Percentiles rank a stretch among this genome's conserved stretches.
Evolutionary conservation across 2,113 vertebrate species (phyloP).

Genomic region (Edolisoma coerulescens): DNA sequence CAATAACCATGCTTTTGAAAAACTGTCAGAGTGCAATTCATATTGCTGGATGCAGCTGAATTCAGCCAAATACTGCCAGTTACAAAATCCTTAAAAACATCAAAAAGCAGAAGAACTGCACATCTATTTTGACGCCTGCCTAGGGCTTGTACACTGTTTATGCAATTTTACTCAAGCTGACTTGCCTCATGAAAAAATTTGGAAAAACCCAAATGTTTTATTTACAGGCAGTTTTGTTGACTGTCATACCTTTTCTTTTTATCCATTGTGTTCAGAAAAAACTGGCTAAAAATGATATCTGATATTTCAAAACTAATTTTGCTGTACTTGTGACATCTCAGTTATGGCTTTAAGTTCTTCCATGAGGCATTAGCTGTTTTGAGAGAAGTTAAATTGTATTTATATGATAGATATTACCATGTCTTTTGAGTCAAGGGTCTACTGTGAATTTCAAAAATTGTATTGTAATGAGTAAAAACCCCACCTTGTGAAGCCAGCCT

Average conservation of each 20-base stretch:
- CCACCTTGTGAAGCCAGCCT: neutral
- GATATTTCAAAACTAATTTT: neutral
- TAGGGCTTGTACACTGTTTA: neutral
- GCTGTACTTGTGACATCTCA: neutral
- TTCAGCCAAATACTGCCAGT: neutral
- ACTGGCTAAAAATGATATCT: neutral
- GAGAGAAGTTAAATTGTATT: neutral
- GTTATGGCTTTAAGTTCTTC: neutral
- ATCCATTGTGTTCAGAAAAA: neutral
- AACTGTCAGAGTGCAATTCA: neutral
- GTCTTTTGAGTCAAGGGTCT: neutral
- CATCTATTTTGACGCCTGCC: neutral
- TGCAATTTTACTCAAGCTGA: neutral
- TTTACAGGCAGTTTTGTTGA: neutral
- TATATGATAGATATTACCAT: neutral
- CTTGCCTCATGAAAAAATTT: neutral
- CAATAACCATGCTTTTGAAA: neutral
- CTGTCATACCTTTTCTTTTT: neutral
- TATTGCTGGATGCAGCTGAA: neutral
- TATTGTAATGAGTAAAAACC: neutral
- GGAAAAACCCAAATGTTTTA: neutral
- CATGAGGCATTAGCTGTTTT: neutral
- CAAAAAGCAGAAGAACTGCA: neutral
- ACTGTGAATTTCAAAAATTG: neutral
- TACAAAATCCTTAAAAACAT: neutral